Conservation (phyloP, 2,888 invertebrate species). For the Parascotia fuliginaria region DNA sequence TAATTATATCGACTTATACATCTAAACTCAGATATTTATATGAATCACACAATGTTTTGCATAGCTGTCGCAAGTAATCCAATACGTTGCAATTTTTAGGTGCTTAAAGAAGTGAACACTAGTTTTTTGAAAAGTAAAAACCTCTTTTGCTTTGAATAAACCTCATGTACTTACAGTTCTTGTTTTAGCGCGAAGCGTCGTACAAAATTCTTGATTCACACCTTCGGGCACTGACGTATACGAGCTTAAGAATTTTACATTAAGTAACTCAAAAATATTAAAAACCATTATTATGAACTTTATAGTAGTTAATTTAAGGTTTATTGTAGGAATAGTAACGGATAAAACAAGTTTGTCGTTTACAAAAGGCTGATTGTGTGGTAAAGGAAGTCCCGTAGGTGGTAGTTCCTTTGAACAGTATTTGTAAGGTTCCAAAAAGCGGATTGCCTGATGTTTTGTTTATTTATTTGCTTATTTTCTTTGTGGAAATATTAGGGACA, state of each 20-base stretch:
- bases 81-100: not conserved
- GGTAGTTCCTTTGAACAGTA: constrained; percentile 43
- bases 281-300: constrained; percentile 11
- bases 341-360: constrained; percentile 27
- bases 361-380: constrained; percentile 65
- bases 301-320: not conserved
- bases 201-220: constrained; percentile 60
- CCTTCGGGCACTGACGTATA: constrained; percentile 54
- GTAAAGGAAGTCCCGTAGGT: constrained; percentile 49
- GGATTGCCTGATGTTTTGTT: constrained; percentile 43
- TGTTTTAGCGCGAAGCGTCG: constrained; percentile 60
- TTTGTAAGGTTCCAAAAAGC: constrained; percentile 34
- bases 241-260: constrained; percentile 15
- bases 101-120: constrained; percentile 7
- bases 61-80: too few relatives aligned
- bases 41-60: too few relatives aligned
- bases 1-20: too few relatives aligned
- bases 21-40: too few relatives aligned
- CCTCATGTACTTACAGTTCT: constrained; percentile 49
- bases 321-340: not conserved
- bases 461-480: constrained; percentile 22
- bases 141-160: constrained; percentile 36
- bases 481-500: not conserved
- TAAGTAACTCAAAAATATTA: not conserved
- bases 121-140: constrained; percentile 25